A percentile compares a stretch with the other conserved stretches of the same genome.
Conservation (phyloP, 1,140 invertebrate genomes). For the Helicoverpa armigera region DNA sequence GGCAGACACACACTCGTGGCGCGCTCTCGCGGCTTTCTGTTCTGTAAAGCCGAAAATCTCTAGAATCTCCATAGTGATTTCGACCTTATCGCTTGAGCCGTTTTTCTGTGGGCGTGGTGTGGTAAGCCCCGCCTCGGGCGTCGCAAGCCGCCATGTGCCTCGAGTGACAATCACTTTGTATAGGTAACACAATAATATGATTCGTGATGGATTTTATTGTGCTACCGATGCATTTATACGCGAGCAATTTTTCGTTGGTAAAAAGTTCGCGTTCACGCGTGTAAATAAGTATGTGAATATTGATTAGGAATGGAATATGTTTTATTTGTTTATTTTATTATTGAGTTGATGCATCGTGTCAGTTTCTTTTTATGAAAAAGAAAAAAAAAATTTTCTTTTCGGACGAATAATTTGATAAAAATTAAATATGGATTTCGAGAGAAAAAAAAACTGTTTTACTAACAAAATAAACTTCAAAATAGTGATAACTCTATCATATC, state of each 20-base stretch:
- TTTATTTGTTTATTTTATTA: background rate
- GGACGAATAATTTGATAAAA: too few relatives aligned
- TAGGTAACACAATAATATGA: conserved; percentile 86
- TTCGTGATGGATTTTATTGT: conserved; percentile 86
- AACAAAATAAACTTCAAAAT: too few relatives aligned
- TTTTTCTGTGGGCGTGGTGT: conserved; percentile 73
- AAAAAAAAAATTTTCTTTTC: too few relatives aligned
- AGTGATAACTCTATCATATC: too few relatives aligned
- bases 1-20: conserved; percentile 68
- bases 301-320: conserved; percentile 11
- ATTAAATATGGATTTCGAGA: too few relatives aligned
- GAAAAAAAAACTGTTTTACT: too few relatives aligned
- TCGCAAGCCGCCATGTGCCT: conserved; percentile 74
- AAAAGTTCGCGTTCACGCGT: conserved; percentile 46
- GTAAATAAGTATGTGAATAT: conserved; percentile 23
- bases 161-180: conserved; percentile 86
- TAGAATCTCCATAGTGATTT: conserved; percentile 74
- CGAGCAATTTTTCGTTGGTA: conserved; percentile 69
- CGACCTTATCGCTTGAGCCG: conserved; percentile 74
- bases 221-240: conserved; percentile 81
- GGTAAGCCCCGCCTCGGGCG: conserved; percentile 69
- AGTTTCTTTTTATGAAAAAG: background rate
- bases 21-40: conserved; percentile 63
- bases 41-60: conserved; percentile 78
- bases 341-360: background rate